Conservation (phyloP, 1,140 invertebrate species). For the Cardiocondyla obscurior region DNA sequence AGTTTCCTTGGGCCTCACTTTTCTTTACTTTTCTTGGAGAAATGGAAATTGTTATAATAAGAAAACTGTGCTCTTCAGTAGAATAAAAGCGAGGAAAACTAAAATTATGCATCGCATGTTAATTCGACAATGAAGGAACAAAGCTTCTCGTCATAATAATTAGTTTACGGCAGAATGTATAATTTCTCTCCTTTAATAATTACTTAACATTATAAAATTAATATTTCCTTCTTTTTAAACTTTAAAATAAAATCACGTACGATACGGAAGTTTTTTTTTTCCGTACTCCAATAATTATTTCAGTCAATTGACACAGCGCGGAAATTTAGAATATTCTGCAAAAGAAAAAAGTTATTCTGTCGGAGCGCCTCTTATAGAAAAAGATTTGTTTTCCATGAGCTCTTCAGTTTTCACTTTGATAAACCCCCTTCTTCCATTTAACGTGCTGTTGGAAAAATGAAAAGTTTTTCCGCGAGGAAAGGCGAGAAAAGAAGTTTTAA, state of each 20-base stretch:
- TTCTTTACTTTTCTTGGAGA: background rate
- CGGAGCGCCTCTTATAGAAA: background rate
- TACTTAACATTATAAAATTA: background rate
- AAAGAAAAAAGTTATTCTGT: background rate
- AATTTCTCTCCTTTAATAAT: background rate
- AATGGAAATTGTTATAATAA: constrained; percentile 37
- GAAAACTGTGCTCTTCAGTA: background rate
- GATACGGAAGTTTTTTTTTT: background rate
- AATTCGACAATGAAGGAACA: constrained; percentile 13
- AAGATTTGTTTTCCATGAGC: background rate
- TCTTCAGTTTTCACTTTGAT: background rate
- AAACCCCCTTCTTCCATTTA: constrained; percentile 19
- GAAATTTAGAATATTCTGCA: too few relatives aligned
- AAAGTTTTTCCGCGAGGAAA: constrained; percentile 8
- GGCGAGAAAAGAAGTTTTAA: constrained; percentile 32
- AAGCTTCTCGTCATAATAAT: background rate
- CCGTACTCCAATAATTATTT: background rate
- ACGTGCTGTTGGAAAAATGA: constrained; percentile 1
- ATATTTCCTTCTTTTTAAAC: background rate
- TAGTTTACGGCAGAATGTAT: background rate
- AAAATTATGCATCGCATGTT: constrained; percentile 4
- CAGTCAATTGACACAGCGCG: background rate
- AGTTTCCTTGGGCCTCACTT: background rate
- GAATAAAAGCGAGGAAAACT: constrained; percentile 12
- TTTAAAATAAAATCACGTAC: background rate